Evolutionary conservation across 2,113 vertebrate genomes (phyloP), one percentile per base, ranked within the genome.

Genomic region (Agelaius tricolor): DNA sequence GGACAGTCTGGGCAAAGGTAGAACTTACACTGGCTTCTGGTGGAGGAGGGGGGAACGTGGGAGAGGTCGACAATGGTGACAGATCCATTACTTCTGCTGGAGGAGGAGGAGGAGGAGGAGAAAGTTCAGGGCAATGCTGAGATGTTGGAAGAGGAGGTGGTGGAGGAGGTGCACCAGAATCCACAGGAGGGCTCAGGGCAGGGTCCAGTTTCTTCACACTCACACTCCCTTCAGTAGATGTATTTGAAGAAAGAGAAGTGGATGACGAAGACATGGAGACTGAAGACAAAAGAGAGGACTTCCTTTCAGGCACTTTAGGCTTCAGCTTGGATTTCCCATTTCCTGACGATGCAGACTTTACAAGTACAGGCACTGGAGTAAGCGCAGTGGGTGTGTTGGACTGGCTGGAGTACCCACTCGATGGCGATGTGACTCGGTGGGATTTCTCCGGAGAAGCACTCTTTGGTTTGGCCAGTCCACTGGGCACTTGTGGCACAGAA

Each of bases 351-450:
- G 94, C 35, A 39, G 98, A 98, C 92, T 98, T 98, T 87, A 99
- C 62, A 35, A 98, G 96, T 4, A 98, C 98, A 75, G 99, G 99
- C 95, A 99, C 99, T 1, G 99, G 99, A 52, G 99, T 99, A 91
- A 99, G 98, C 0, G 99, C 98, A 10, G 99, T 99, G 73, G 99
- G 99, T 6, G 99, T 99, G 90, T 99, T 99, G 35, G 99, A 99
- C 96, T 99, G 99, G 97, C 99, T 99, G 85, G 99, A 99, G 97
- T 99, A 99, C 44, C 99, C 99, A 46, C 99, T 99, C 3, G 99
- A 99, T 1, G 99, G 99, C 0, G 99, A 99, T 21, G 99, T 99
- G 83, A 99, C 98, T 84, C 99, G 97, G 90, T 99, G 99, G 22
- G 98, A 97, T 96, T 99, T 98, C 95, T 99, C 99, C 0, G 99